Evolutionary conservation across 2,113 vertebrate genomes (phyloP), one percentile per base, ranked within the genome.

Genomic region (Mus pahari): DNA sequence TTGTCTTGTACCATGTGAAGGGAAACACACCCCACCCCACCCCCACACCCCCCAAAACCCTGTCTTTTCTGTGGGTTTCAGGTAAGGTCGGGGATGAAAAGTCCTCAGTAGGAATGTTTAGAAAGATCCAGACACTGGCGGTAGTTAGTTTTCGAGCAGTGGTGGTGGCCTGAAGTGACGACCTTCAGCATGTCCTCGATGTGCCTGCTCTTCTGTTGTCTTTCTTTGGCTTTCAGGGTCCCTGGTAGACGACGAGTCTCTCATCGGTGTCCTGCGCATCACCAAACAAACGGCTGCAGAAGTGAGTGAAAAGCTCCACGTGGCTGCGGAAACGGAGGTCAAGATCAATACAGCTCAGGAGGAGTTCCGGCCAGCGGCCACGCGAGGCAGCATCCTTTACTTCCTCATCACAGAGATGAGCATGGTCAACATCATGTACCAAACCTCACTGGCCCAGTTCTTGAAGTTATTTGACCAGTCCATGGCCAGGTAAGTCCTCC

Each of bases 351-450:
- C 60, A 0, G 98, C 98, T 26, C 98, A 98, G 95, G 99, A 99
- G 79, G 98, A 99, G 89, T 99, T 99, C 97, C 97, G 98, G 91
- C 98, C 98, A 0, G 99, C 98, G 2, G 99, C 98, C 92, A 99
- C 99, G 39, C 98, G 98, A 0, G 99, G 99, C 33, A 99, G 99
- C 97, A 98, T 98, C 97, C 98, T 99, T 83, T 99, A 99, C 96
- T 99, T 99, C 75, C 99, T 99, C 92, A 98, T 99, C 94, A 99
- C 98, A 2, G 98, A 99, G 96, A 99, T 99, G 98, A 98, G 98
- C 96, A 98, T 99, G 98, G 99, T 99, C 97, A 99, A 98, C 86
- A 98, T 98, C 82, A 99, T 99, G 99, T 99, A 99, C 94, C 99
- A 99, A 78, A 99, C 98, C 77, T 99, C 99, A 3, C 96, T 99